A percentile compares a stretch with the other conserved stretches of the same genome.
Evolutionary conservation across 1,140 invertebrate species (phyloP).

Genomic region (Drosophila rufa): DNA sequence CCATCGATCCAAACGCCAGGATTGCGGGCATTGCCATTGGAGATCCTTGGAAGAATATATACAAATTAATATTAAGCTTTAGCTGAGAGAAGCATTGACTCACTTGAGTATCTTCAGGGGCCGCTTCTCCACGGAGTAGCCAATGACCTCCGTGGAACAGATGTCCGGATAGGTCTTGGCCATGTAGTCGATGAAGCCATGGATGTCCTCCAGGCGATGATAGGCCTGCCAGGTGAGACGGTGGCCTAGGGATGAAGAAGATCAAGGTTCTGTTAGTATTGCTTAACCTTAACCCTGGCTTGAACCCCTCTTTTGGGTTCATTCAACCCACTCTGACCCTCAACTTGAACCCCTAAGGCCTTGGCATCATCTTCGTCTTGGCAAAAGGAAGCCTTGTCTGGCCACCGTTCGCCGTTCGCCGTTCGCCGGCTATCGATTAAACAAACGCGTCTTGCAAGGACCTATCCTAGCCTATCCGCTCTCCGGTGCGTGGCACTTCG

Average conservation of each 20-base stretch:
- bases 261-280: neutral
- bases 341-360: conserved; percentile 8
- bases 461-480: conserved; percentile 1
- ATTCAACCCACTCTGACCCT: conserved; percentile 20
- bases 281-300: no score
- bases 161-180: conserved; percentile 90
- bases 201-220: conserved; percentile 90
- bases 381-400: neutral
- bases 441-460: conserved; percentile 61
- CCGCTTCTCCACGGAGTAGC: conserved; percentile 90
- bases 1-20: conserved; percentile 89
- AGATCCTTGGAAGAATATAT: conserved; percentile 86
- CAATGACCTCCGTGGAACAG: conserved; percentile 90
- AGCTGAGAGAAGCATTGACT: conserved; percentile 5
- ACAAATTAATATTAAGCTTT: no score
- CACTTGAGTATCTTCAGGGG: conserved; percentile 89
- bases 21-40: conserved; percentile 87
- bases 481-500: conserved; percentile 36
- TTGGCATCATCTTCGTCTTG: conserved; percentile 10
- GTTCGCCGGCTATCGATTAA: conserved; percentile 63
- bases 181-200: conserved; percentile 91
- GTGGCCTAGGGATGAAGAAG: conserved; percentile 87
- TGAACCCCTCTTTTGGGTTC: conserved; percentile 11
- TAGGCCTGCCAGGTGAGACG: conserved; percentile 93
- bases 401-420: neutral